Base-by-base conservation (phyloP, 1,140 invertebrate genomes). In the Pogonomyrmex californicus region DNA sequence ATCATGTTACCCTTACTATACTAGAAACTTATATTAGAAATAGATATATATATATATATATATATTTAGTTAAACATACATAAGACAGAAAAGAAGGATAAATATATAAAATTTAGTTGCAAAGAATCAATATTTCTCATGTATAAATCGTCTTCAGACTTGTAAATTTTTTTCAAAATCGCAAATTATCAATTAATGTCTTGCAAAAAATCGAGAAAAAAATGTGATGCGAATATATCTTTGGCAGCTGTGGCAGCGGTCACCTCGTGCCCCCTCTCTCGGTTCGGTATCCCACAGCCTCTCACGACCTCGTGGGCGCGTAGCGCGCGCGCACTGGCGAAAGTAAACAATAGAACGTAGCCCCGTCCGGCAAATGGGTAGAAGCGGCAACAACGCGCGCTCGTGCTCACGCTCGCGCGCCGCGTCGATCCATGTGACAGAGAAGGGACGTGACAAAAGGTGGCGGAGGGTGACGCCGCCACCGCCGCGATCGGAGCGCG, bases 401-500 rank as follows among this genome's bases (percentile, higher is more conserved):
- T 23, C 23, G 23, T 23, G 62, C n/a, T 38, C 77, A 17, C 63
- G 78, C 78, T 54, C 63, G 38, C 38, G 58, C 56, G 68, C 23
- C 23, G 76, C 86, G 85, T 62, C 68, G 91, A 92, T 94, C 94
- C 95, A 95, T 95, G 95, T 95, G 94, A 94, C 94, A 93, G 93
- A 94, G 94, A 94, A 93, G 92, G 93, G 94, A 92, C 93, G 93
- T 94, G 94, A 95, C 94, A 94, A 94, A 94, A 94, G 93, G 92
- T 92, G 92, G 93, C 87, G 92, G 92, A 93, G 93, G 91, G 94
- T 93, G 92, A 92, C 92, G 93, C 91, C 91, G 93, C 91, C 89
- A 93, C 86, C 92, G 93, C 90, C 90, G 92, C 44, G 82, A 85
- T 86, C 88, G 81, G 87, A 86, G 89, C 90, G 92, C 89, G 92